Base-by-base conservation (phyloP, 2,888 invertebrate genomes). In the Cecidostiba fungosa region DNA sequence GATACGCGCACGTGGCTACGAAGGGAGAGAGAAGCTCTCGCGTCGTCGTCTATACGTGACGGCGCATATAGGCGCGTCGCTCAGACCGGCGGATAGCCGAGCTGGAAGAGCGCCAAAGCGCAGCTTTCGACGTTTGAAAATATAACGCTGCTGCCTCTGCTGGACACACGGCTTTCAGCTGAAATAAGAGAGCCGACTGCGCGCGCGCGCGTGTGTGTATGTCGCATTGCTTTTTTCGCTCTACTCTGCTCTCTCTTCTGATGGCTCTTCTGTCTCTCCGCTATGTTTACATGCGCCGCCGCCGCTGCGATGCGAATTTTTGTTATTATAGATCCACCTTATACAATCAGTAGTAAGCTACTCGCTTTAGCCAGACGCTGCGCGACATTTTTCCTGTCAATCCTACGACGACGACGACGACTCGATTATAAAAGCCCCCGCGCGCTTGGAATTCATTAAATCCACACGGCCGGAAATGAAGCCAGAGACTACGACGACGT, bases 21-120 rank as follows among this genome's bases (percentile, higher is more conserved):
- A 10, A 3, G 66, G 54, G 47, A 19, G 50, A 19, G 50, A 50
- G 50, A 3, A 59, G 54, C 54, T 59, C 54, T 59, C n/a, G 8
- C n/a, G 54, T 54, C 54, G 54, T 54, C 54, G 54, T 29, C 26
- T 66, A 66, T 66, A 66, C 66, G 29, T 29, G 66, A 66, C 66
- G 66, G 29, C 29, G 29, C 66, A 66, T 66, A 66, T 66, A 66
- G 54, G 23, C 66, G 1, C 66, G 66, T 66, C 66, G 12, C 66
- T 59, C 54, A 59, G 54, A 59, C 54, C 23, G n/a, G 54, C 54
- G 54, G 54, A 59, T 23, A 72, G 72, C 36, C 39, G n/a, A 32
- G 66, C 66, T 66, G 66, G 66, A 66, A 66, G 66, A 66, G 66
- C 29, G 66, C 66, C 66, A 66, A 66, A 66, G 66, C 66, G 66